Evolutionary conservation across 2,888 invertebrate species (phyloP), one percentile per base, ranked within the genome.

Genomic region (Tipula lateralis): DNA sequence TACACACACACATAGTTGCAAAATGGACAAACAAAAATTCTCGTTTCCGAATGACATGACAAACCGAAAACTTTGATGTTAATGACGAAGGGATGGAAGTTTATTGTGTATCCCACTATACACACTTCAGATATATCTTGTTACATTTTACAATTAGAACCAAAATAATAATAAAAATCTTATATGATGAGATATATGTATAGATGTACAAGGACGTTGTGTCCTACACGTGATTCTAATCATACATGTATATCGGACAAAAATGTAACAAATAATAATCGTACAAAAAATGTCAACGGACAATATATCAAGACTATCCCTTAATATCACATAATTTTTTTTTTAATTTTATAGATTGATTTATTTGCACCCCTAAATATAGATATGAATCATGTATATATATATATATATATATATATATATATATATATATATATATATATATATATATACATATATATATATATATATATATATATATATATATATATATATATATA

Each of bases 221-320:
- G 66, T 24, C 66, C 66, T 66, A 66, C 66, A 66, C 66, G 66
- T 66, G 66, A 66, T 66, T 66, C 66, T 66, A 66, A 66, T 66
- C 66, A 19, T 19, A 66, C 24, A 66, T 66, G n/a, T n/a, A n/a
- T n/a, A n/a, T 9, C 66, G 66, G 0, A 44, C 44, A 3, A 50
- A 16, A 19, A 66, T 66, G 2, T 44, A 44, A 44, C 16, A 44
- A 39, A 44, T 44, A 44, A 44, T 9, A 44, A 44, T 16, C 16
- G 44, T 44, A 3, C 2, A 44, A 44, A 44, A 44, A 66, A 66
- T 66, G 66, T 66, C 66, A 66, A 24, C 66, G 66, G 66, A 24
- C 66, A 44, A 44, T 44, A 44, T 44, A 44, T 44, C n/a, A 36
- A 13, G 44, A 44, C 44, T 4, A 66, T 66, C 66, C 66, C 66